Evolutionary conservation across 2,113 vertebrate species (phyloP), one percentile per base, ranked within the genome.

Genomic region (Microtus richardsoni): DNA sequence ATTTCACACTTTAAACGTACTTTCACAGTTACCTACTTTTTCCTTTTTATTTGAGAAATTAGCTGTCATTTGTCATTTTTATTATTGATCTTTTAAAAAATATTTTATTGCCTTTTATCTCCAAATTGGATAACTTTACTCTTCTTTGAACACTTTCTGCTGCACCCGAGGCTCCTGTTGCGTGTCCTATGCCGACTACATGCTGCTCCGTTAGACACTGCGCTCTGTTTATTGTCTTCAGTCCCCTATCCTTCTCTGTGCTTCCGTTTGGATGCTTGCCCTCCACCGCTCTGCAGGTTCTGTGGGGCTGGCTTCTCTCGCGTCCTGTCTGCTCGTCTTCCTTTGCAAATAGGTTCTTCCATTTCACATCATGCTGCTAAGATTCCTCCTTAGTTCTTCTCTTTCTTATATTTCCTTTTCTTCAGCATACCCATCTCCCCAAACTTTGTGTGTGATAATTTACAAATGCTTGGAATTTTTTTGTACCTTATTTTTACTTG

Each of bases 401-500:
- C 49, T 70, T 49, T 93, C 36, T 95, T 39, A 16, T 70, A 91
- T 83, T 11, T 73, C 6, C 28, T 77, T 94, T 12, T 44, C 4
- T 64, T 88, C 16, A 66, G 1, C 87, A 70, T 89, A 33, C 58
- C n/a, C 28, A 64, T 92, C 13, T 80, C 92, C 78, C 64, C 30
- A 36, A 78, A 86, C 79, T 39, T 73, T 60, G 92, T 91, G 47
- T 60, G 8, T 88, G 28, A 3, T 75, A 62, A 64, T 68, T 68
- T 19, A 41, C 17, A 70, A 16, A 71, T 68, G 54, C n/a, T 54
- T 70, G 2, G 4, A 68, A 3, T 95, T 26, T 71, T 13, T 73
- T 66, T 90, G 13, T 90, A 64, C 10, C 26, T 74, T 84, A 26
- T 89, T 92, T 97, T 92, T 75, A 68, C 41, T 41, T 88, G 13